Percentiles rank a stretch among this genome's conserved stretches.
Conservation (phyloP, 2,888 invertebrate genomes). For the Lycocerus yunnanus region DNA sequence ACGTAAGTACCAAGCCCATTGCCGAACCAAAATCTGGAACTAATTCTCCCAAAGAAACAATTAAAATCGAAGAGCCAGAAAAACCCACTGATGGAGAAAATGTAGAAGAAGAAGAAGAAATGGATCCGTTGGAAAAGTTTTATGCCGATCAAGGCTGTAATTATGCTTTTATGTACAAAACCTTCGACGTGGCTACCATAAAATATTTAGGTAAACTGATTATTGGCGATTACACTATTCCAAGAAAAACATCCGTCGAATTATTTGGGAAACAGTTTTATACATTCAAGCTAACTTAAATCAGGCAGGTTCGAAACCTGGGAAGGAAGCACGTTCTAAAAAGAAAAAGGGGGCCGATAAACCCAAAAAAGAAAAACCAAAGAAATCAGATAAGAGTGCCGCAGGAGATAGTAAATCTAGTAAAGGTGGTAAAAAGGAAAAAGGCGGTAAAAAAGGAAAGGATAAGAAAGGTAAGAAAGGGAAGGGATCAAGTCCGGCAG, state of each 20-base stretch:
- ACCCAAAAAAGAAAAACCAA: constrained; percentile 16
- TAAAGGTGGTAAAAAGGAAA: no score
- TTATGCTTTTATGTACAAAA: constrained; percentile 63
- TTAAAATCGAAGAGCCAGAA: neutral
- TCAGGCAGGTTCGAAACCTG: constrained; percentile 1
- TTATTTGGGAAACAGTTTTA: constrained; percentile 51
- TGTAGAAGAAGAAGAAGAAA: constrained; percentile 55
- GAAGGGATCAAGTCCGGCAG: neutral
- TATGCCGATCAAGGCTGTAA: constrained; percentile 63
- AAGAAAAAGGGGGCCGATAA: constrained; percentile 33
- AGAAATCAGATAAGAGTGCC: constrained; percentile 18
- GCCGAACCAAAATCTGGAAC: constrained; percentile 50
- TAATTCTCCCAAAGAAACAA: neutral
- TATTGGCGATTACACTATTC: constrained; percentile 51
- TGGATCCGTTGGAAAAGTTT: constrained; percentile 62
- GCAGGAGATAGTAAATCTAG: constrained; percentile 19
- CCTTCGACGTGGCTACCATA: constrained; percentile 60
- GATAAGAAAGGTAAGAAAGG: constrained; percentile 12
- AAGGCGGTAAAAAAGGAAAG: constrained; percentile 19
- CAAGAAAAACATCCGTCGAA: constrained; percentile 51
- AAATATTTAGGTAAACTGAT: constrained; percentile 55
- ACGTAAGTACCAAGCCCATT: constrained; percentile 56
- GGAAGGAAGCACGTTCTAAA: constrained; percentile 21
- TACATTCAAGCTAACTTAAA: constrained; percentile 36
- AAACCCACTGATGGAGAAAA: neutral